Base-by-base conservation (phyloP, 1,140 invertebrate species). In the Calycopis cecrops region DNA sequence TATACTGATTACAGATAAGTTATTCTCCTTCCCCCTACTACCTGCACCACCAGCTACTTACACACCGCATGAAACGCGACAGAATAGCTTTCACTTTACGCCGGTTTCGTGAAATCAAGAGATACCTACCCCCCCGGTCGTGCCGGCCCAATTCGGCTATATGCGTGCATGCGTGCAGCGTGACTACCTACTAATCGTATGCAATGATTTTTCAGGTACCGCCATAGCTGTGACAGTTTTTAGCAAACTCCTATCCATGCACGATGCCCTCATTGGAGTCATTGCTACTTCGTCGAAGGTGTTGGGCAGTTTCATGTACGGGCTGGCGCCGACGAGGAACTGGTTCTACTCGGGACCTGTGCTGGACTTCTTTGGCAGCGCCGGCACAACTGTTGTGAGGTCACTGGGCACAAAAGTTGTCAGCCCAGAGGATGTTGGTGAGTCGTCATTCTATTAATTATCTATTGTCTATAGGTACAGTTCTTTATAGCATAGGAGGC, bases 331-430 rank as follows among this genome's bases (percentile, higher is more conserved):
- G 0, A 83, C 68, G 0, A 72, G 60, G 14, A 28, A 65, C 1
- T 87, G 82, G 81, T 79, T 88, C 34, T 88, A 76, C 44, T 17
- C 65, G 8, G 89, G 79, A 17, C 86, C 87, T 3, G 66, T 78
- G 9, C 80, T 91, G 8, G 89, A 90, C 58, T 79, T 91, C 21
- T 87, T 91, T 47, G 90, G 88, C 34, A 88, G 86, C 17, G 79
- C 88, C 6, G 88, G 88, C 38, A 71, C 81, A 4, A 89, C 90
- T 4, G 87, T 86, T 1, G 84, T 91, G 16, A 76, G 90, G 57
- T 90, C 90, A 3, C 65, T 91, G 42, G 89, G 89, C 2, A 91
- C 90, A 0, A 91, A 92, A 73, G 73, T 90, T 3, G 89, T 91
- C 1, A 70, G 83, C 6, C 76, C 79, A n/a, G 80, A 89, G 37